These are phyloP conservation scores for Mallotus villosus DNA, from an alignment of 2,797 vertebrate genomes.

Conservation along the genomic window DNA sequence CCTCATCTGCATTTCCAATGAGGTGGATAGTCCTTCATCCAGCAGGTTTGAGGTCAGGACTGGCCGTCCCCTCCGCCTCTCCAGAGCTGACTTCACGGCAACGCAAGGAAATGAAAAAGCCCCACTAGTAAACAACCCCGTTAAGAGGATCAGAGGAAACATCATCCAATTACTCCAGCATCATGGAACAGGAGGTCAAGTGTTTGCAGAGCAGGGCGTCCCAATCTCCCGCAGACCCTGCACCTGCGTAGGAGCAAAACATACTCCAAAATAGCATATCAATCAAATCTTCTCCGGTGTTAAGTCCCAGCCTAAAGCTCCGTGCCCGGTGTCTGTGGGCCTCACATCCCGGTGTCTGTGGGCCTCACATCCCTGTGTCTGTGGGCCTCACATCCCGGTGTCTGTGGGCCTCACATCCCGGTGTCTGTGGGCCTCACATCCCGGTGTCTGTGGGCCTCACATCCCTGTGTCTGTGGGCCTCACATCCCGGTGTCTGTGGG, in stretches of 20 bases:
- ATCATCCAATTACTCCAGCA: conserved; percentile 24
- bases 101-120: conserved; percentile 16
- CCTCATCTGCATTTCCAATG: conserved; percentile 13
- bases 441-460: too few species aligned
- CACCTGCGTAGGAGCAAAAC: background rate
- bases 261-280: background rate
- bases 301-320: conserved; percentile 32
- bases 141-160: conserved; percentile 33
- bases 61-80: conserved; percentile 1
- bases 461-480: too few species aligned
- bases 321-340: background rate
- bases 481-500: too few species aligned
- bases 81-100: conserved; percentile 15
- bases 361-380: too few species aligned
- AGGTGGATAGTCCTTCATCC: background rate
- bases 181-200: background rate
- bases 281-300: conserved; percentile 20
- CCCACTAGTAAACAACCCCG: conserved; percentile 17
- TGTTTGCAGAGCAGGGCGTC: background rate
- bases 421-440: too few species aligned
- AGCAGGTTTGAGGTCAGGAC: background rate
- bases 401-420: too few species aligned
- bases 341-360: too few species aligned
- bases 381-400: too few species aligned
- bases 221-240: background rate